Evolutionary conservation across 1,140 invertebrate species (phyloP).

Genomic region (Musca vetustissima): DNA sequence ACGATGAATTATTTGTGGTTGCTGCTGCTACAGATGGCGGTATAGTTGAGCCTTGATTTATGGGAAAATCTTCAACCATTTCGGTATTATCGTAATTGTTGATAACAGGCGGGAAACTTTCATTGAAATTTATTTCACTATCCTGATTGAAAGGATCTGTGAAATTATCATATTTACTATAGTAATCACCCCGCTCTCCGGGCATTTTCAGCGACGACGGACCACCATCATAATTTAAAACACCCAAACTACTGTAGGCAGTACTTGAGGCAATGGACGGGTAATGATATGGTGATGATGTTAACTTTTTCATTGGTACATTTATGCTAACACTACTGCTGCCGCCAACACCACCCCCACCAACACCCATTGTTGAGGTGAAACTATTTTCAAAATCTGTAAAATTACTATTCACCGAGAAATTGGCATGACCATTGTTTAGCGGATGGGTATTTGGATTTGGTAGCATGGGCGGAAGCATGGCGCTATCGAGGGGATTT

Average conservation of each 20-base stretch:
- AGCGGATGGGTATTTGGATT: not conserved
- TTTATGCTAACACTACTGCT: not conserved
- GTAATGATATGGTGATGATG: slow-evolving; percentile 29
- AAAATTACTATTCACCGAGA: slow-evolving; percentile 23
- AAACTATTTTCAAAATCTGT: slow-evolving; percentile 17
- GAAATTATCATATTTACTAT: slow-evolving; percentile 25
- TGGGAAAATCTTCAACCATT: slow-evolving; percentile 53
- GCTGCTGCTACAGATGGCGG: slow-evolving; percentile 36
- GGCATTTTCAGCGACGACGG: slow-evolving; percentile 43
- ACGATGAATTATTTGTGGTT: slow-evolving; percentile 32
- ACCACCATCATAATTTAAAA: slow-evolving; percentile 26
- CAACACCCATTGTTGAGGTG: not conserved
- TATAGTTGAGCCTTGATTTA: slow-evolving; percentile 35
- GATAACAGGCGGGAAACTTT: slow-evolving; percentile 50
- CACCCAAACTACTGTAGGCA: slow-evolving; percentile 16
- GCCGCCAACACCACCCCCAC: not conserved
- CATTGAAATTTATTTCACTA: slow-evolving; percentile 45
- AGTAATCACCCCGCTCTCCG: slow-evolving; percentile 41
- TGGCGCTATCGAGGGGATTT: slow-evolving; percentile 10
- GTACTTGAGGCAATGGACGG: slow-evolving; percentile 25
- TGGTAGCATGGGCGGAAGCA: not conserved
- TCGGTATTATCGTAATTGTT: slow-evolving; percentile 52
- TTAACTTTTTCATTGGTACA: slow-evolving; percentile 7
- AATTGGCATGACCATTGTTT: slow-evolving; percentile 16
- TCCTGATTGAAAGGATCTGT: slow-evolving; percentile 32